phyloP scores from a whole-genome alignment of 2,888 invertebrate species.

The Tolmerus cingulatus region DNA sequence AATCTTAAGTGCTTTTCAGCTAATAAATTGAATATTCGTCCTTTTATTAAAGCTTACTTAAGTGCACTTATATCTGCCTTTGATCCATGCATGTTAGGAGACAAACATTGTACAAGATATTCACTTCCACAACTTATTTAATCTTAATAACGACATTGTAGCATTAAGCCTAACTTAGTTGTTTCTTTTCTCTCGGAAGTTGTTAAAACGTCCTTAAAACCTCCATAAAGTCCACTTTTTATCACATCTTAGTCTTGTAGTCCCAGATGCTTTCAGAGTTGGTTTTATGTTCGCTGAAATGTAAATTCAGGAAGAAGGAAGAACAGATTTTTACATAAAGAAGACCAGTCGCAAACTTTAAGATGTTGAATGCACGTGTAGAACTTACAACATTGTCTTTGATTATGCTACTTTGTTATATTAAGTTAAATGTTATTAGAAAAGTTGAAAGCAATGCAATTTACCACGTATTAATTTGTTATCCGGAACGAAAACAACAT shows the following conservation, averaged over 20 bases:
- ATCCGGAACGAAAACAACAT: too few relatives aligned
- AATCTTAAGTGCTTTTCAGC: background rate
- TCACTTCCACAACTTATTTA: background rate
- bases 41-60: background rate
- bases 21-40: background rate
- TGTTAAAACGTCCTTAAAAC: background rate
- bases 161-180: background rate
- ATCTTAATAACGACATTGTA: background rate
- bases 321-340: background rate
- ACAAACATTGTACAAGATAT: background rate
- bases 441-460: background rate
- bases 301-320: background rate
- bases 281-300: background rate
- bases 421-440: background rate
- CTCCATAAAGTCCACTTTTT: background rate
- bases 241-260: background rate
- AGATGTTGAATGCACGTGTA: background rate
- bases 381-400: background rate
- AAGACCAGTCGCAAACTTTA: background rate
- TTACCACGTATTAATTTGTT: too few relatives aligned
- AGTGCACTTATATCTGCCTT: background rate
- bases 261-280: background rate
- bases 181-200: background rate
- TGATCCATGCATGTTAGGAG: background rate
- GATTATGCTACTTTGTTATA: background rate